phyloP scores from a whole-genome alignment of 1,140 invertebrate species.

The Idris sp. region DNA sequence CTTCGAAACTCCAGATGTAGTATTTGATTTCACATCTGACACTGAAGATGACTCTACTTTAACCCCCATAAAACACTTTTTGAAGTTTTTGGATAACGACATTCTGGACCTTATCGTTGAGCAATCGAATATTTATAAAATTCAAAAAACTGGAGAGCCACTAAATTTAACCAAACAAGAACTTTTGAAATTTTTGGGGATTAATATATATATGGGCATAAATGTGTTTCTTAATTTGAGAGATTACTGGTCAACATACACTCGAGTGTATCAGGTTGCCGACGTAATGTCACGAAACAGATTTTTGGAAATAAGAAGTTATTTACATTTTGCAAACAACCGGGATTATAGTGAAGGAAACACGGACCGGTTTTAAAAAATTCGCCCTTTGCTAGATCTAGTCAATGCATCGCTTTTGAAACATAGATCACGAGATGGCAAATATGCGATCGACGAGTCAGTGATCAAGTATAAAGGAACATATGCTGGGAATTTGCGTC shows the following conservation, averaged over 20 bases:
- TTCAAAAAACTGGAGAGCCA: neutral
- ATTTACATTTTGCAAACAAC: conserved; percentile 27
- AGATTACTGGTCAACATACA: conserved; percentile 17
- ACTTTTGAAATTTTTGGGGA: conserved; percentile 6
- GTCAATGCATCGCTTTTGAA: conserved; percentile 10
- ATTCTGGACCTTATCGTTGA: conserved; percentile 13
- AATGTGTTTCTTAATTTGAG: neutral
- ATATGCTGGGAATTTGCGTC: conserved; percentile 29
- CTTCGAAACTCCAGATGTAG: too few species aligned
- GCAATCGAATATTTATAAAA: conserved; percentile 11
- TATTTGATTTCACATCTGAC: too few species aligned
- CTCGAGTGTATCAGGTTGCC: conserved; percentile 4
- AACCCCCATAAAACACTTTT: too few species aligned
- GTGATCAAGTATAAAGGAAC: conserved; percentile 30
- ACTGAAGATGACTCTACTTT: too few species aligned
- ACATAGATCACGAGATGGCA: conserved; percentile 6
- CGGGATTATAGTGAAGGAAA: neutral
- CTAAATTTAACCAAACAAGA: conserved; percentile 3
- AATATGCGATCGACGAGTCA: conserved; percentile 21
- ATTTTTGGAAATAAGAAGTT: conserved; percentile 9
- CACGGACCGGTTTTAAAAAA: conserved; percentile 25
- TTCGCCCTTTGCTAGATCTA: conserved; percentile 16
- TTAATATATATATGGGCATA: conserved; percentile 21
- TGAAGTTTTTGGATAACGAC: too few species aligned
- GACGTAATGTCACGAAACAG: conserved; percentile 7